A percentile compares a stretch with the other conserved stretches of the same genome.
phyloP scores from a whole-genome alignment of 1,140 invertebrate species.

The Oncopeltus fasciatus region DNA sequence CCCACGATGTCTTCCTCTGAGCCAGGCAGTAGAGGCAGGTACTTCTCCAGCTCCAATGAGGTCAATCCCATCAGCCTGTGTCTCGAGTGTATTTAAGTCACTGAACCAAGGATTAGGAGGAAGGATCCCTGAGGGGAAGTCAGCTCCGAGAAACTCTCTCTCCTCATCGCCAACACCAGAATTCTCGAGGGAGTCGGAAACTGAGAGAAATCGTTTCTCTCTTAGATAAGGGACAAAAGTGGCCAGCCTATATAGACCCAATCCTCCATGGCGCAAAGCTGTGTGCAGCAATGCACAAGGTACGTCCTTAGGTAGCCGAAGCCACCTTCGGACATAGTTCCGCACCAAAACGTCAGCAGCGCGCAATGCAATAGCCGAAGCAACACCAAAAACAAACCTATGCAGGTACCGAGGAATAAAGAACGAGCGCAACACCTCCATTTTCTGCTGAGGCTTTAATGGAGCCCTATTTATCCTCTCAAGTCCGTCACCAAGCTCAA shows the following conservation, averaged over 20 bases:
- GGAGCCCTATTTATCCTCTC: background rate
- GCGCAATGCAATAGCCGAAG: background rate
- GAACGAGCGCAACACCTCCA: background rate
- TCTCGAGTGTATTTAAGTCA: background rate
- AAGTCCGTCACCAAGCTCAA: background rate
- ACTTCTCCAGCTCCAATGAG: background rate
- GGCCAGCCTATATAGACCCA: conserved; percentile 2
- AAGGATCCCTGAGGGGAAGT: conserved; percentile 62
- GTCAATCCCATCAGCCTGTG: background rate
- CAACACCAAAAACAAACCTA: background rate
- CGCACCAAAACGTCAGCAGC: background rate
- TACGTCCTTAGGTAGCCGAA: conserved; percentile 7
- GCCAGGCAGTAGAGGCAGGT: background rate
- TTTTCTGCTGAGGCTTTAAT: background rate
- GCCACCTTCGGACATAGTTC: conserved; percentile 15
- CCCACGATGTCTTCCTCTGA: background rate
- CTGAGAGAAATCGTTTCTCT: background rate
- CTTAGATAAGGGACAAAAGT: background rate
- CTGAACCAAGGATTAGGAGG: background rate
- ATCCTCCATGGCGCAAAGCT: conserved; percentile 5
- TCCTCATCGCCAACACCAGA: background rate
- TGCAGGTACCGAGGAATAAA: background rate
- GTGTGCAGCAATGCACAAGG: conserved; percentile 20
- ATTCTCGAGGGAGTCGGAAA: background rate
- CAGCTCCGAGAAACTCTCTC: background rate